phyloP scores from a whole-genome alignment of 2,797 vertebrate species.

The Rhinoraja longicauda region DNA sequence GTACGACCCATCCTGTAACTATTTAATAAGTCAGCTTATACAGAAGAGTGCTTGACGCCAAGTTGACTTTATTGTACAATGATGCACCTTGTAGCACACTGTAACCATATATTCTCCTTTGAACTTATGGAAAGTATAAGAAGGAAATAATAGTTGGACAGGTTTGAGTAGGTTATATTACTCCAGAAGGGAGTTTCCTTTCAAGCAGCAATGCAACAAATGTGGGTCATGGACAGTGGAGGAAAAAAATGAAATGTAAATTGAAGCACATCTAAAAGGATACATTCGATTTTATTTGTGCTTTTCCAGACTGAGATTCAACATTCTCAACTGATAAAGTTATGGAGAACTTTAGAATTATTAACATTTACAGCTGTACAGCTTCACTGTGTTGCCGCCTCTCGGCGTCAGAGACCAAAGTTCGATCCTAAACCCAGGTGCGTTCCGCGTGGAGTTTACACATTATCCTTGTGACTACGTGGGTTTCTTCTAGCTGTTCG shows the following conservation, averaged over 20 bases:
- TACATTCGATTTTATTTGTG: neutral
- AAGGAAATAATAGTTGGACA: neutral
- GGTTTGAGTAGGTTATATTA: neutral
- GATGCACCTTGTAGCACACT: conserved; percentile 2
- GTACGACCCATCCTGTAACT: neutral
- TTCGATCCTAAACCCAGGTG: too few species aligned
- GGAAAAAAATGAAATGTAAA: neutral
- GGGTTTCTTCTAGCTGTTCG: too few species aligned
- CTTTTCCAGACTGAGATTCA: neutral
- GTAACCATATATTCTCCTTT: neutral
- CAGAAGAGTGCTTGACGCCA: neutral
- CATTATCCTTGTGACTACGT: too few species aligned
- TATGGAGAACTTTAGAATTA: too few species aligned
- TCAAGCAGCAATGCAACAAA: neutral
- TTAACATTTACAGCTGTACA: too few species aligned
- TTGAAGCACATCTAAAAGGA: neutral
- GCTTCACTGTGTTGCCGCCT: too few species aligned
- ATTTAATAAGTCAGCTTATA: conserved; percentile 10
- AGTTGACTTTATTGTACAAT: neutral
- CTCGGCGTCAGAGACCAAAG: too few species aligned
- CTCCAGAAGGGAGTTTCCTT: neutral
- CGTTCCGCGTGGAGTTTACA: too few species aligned
- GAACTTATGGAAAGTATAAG: neutral
- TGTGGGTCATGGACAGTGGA: neutral
- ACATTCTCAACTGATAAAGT: neutral